phyloP scores from a whole-genome alignment of 2,888 invertebrate genomes.

The Brachycybe producta region DNA sequence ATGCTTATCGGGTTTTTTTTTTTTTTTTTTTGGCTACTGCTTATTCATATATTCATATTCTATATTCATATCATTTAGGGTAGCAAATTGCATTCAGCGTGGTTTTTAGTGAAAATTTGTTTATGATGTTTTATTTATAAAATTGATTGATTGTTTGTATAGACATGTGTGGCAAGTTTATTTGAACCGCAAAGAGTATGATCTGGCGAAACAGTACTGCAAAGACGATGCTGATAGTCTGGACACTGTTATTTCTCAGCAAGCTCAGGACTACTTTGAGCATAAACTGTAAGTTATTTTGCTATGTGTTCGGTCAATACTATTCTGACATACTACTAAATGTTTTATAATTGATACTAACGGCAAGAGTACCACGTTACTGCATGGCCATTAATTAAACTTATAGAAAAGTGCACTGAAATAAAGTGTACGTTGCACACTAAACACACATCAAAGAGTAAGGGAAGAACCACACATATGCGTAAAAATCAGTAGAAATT shows the following conservation, averaged over 20 bases:
- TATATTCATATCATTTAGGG: too few species aligned
- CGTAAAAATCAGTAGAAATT: too few species aligned
- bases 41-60: too few species aligned
- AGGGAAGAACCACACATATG: too few species aligned
- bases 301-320: neutral
- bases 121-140: neutral
- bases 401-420: too few species aligned
- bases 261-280: conserved; percentile 72
- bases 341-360: too few species aligned
- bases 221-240: conserved; percentile 63
- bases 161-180: conserved; percentile 76
- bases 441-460: too few species aligned
- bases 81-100: too few species aligned
- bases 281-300: conserved; percentile 46
- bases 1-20: neutral
- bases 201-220: conserved; percentile 72
- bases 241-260: conserved; percentile 70
- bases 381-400: too few species aligned
- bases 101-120: neutral
- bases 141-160: conserved; percentile 3
- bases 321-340: conserved; percentile 10
- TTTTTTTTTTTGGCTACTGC: neutral
- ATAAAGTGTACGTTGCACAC: too few species aligned
- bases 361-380: too few species aligned
- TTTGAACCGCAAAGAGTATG: conserved; percentile 69